phyloP scores from a whole-genome alignment of 1,140 invertebrate species.

The Pygmarrhopalites habei region DNA sequence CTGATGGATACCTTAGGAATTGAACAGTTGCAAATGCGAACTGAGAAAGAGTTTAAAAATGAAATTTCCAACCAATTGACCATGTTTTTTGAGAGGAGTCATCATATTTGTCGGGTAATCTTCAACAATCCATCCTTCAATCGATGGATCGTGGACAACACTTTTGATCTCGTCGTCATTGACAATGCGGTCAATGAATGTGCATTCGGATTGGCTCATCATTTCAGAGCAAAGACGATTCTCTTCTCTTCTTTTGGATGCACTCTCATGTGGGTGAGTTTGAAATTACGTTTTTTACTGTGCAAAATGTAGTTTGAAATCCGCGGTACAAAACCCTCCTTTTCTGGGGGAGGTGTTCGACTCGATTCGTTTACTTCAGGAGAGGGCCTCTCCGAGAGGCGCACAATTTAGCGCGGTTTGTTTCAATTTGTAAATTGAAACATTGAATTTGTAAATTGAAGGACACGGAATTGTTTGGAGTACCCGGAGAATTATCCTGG shows the following conservation, averaged over 20 bases:
- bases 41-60: not conserved
- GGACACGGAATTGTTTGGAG: slow-evolving; percentile 1
- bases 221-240: not conserved
- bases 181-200: not conserved
- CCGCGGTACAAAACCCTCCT: too few species aligned
- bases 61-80: not conserved
- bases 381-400: too few species aligned
- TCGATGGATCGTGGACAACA: not conserved
- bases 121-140: not conserved
- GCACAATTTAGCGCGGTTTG: too few species aligned
- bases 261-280: slow-evolving; percentile 2
- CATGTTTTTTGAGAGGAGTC: not conserved
- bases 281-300: too few species aligned
- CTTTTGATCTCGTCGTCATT: slow-evolving; percentile 8
- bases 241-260: not conserved
- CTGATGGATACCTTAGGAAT: not conserved
- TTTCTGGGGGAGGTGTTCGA: too few species aligned
- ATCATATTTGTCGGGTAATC: not conserved
- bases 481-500: slow-evolving; percentile 2
- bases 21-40: not conserved
- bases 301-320: too few species aligned
- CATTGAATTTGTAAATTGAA: too few species aligned
- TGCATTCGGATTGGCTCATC: not conserved
- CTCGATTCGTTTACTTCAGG: too few species aligned
- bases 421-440: too few species aligned